Evolutionary conservation across 2,797 vertebrate species (phyloP).

Genomic region (Apogon hyalosoma): DNA sequence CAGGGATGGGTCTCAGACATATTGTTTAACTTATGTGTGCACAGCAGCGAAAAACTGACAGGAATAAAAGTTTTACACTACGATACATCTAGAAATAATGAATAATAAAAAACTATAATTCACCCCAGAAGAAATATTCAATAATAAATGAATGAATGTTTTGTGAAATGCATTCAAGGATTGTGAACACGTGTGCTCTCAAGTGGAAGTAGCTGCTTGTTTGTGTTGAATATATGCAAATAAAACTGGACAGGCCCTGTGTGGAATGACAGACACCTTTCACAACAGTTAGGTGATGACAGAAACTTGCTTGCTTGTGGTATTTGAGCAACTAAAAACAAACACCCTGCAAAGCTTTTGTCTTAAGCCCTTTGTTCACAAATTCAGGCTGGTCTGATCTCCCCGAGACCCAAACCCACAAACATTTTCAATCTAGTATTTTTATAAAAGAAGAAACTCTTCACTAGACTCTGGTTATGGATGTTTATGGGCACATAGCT

Average conservation of each 20-base stretch:
- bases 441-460: not conserved
- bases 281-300: slow-evolving; percentile 1
- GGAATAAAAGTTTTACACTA: not conserved
- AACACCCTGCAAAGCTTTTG: not conserved
- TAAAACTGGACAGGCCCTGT: slow-evolving; percentile 3
- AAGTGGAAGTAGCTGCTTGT: not conserved
- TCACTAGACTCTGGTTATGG: not conserved
- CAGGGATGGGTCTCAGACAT: not conserved
- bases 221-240: slow-evolving; percentile 19
- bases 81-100: not conserved
- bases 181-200: not conserved
- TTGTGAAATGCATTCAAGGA: not conserved
- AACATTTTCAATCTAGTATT: not conserved
- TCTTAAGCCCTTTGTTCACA: not conserved
- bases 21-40: not conserved
- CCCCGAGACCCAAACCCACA: not conserved
- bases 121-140: not conserved
- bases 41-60: not conserved
- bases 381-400: not conserved
- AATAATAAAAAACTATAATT: too few relatives aligned
- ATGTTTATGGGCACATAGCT: not conserved
- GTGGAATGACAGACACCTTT: slow-evolving; percentile 14
- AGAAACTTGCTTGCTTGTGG: not conserved
- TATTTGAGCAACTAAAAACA: not conserved
- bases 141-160: not conserved